phyloP scores from a whole-genome alignment of 2,113 vertebrate genomes.

The Holacanthus passer region DNA sequence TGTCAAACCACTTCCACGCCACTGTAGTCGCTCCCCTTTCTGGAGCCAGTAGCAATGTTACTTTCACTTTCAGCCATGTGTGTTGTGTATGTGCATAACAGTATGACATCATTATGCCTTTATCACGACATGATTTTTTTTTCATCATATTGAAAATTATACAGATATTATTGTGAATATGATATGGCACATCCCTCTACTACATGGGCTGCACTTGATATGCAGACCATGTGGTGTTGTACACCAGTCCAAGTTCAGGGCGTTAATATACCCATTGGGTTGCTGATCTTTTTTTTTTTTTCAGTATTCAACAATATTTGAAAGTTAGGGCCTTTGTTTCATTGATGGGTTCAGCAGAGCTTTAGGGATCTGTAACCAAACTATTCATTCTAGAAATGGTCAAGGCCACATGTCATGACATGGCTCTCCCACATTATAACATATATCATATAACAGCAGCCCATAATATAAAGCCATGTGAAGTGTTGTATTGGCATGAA shows the following conservation, averaged over 20 bases:
- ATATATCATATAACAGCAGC: not conserved
- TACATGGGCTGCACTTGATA: not conserved
- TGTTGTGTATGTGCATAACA: no score
- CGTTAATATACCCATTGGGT: not conserved
- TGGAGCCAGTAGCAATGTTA: no score
- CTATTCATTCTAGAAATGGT: not conserved
- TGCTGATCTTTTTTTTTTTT: not conserved
- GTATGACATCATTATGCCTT: no score
- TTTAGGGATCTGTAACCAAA: not conserved
- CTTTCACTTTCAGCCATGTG: no score
- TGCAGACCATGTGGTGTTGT: not conserved
- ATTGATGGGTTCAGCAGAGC: constrained; percentile 6
- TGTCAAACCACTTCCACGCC: no score
- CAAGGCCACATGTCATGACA: not conserved
- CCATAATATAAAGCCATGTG: not conserved
- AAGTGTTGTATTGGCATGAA: not conserved
- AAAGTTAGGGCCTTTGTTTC: not conserved
- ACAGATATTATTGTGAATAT: no score
- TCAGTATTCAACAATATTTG: not conserved
- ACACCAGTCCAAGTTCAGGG: constrained; percentile 1
- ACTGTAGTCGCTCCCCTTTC: no score
- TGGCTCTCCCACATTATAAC: not conserved
- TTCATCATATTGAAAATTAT: no score
- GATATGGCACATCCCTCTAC: no score
- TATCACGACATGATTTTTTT: no score